Conservation (phyloP, 2,797 vertebrate genomes). For the Pempheris klunzingeri region DNA sequence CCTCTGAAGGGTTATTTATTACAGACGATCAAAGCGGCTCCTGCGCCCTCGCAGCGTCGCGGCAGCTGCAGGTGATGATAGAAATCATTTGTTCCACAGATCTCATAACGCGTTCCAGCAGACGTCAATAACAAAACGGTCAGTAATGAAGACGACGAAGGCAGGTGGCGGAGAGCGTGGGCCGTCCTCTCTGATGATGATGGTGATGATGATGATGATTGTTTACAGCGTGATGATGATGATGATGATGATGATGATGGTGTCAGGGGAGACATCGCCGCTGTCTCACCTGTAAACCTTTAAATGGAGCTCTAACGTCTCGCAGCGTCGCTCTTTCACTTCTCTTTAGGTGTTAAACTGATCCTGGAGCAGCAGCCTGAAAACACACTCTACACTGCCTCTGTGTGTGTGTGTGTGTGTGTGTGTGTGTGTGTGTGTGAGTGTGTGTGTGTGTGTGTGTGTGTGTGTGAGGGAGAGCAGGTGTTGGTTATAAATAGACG, state of each 20-base stretch:
- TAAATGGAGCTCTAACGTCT: conserved; percentile 19
- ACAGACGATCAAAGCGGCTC: conserved; percentile 44
- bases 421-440: background rate
- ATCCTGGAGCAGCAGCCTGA: conserved; percentile 12
- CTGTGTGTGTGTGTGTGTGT: background rate
- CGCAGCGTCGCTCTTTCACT: background rate
- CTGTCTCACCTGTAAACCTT: conserved; percentile 21
- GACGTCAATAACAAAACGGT: conserved; percentile 17
- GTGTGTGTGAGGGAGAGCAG: background rate
- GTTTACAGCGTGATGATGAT: conserved; percentile 16
- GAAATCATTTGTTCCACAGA: conserved; percentile 52
- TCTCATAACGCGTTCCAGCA: conserved; percentile 11
- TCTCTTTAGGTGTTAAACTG: conserved; percentile 14
- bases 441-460: background rate
- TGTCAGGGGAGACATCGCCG: conserved; percentile 29
- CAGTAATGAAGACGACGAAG: conserved; percentile 20
- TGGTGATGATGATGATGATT: conserved; percentile 16
- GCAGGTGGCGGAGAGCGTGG: conserved; percentile 30
- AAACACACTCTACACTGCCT: background rate
- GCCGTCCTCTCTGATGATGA: conserved; percentile 17
- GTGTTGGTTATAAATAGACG: conserved; percentile 44
- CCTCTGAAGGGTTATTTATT: conserved; percentile 70
- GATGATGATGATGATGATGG: conserved; percentile 25
- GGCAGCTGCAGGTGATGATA: conserved; percentile 67
- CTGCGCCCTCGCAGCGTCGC: background rate